phyloP scores from a whole-genome alignment of 2,888 invertebrate genomes.

The Lochmaea crataegi region DNA sequence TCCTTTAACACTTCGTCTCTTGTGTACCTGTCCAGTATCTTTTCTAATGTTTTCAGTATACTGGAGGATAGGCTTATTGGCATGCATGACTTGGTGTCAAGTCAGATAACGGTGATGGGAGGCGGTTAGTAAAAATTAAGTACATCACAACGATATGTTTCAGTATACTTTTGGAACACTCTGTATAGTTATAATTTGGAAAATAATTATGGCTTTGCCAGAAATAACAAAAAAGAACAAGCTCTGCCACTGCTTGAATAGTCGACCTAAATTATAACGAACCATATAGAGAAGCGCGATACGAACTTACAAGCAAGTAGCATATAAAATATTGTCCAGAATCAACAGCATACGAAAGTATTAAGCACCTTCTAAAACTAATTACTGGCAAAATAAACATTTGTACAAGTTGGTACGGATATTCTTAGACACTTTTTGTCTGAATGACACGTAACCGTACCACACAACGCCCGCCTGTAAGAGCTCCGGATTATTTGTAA shows the following conservation, averaged over 20 bases:
- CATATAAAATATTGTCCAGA: slow-evolving; percentile 43
- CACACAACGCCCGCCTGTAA: slow-evolving; percentile 36
- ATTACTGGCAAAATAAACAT: slow-evolving; percentile 53
- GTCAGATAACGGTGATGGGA: too few relatives aligned
- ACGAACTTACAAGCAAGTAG: slow-evolving; percentile 47
- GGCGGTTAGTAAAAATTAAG: too few relatives aligned
- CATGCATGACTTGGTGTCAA: too few relatives aligned
- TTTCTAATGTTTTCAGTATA: too few relatives aligned
- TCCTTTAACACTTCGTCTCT: too few relatives aligned
- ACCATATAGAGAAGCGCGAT: slow-evolving; percentile 42
- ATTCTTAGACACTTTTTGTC: slow-evolving; percentile 56
- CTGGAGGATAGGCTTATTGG: too few relatives aligned
- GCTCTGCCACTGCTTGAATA: slow-evolving; percentile 24
- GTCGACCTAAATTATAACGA: slow-evolving; percentile 15
- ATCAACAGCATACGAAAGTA: slow-evolving; percentile 49
- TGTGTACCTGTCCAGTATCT: too few relatives aligned
- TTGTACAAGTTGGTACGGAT: slow-evolving; percentile 59
- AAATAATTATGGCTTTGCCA: too few relatives aligned
- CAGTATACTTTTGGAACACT: too few relatives aligned
- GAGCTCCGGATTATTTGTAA: slow-evolving; percentile 54
- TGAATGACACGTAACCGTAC: slow-evolving; percentile 53
- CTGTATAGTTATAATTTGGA: too few relatives aligned
- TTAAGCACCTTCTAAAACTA: slow-evolving; percentile 55
- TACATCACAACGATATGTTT: too few relatives aligned
- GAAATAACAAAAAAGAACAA: too few relatives aligned